Conservation (phyloP, 2,888 invertebrate species). For the Diaprepes abbreviatus region DNA sequence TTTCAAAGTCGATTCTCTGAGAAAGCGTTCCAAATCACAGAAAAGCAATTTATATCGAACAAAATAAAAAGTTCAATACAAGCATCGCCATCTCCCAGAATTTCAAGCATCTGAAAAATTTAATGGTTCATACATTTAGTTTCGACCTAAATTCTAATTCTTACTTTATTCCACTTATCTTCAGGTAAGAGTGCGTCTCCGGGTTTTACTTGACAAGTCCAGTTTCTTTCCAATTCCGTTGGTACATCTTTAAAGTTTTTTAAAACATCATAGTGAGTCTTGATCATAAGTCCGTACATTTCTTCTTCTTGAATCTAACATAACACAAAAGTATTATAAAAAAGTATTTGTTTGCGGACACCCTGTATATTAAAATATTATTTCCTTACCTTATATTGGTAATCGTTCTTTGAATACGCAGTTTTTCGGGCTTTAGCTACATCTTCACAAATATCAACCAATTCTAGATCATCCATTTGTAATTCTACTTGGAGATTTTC, state of each 20-base stretch:
- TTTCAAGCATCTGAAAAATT: too few species aligned
- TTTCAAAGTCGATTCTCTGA: too few species aligned
- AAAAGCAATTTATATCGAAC: too few species aligned
- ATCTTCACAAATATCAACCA: slow-evolving; percentile 56
- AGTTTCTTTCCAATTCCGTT: slow-evolving; percentile 67
- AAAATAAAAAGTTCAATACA: too few species aligned
- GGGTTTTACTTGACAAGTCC: slow-evolving; percentile 69
- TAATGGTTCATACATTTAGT: too few species aligned
- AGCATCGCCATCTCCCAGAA: too few species aligned
- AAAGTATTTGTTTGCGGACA: too few species aligned
- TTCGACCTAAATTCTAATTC: too few species aligned
- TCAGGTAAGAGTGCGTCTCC: slow-evolving; percentile 70
- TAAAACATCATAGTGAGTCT: slow-evolving; percentile 65
- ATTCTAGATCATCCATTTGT: slow-evolving; percentile 55
- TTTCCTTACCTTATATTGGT: slow-evolving; percentile 57
- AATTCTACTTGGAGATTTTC: slow-evolving; percentile 48
- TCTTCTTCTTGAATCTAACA: slow-evolving; percentile 63
- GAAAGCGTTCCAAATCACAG: too few species aligned
- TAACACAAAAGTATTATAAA: too few species aligned
- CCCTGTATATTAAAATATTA: too few species aligned
- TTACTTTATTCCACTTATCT: slow-evolving; percentile 70
- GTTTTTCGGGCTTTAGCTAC: slow-evolving; percentile 49
- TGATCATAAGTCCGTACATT: slow-evolving; percentile 68
- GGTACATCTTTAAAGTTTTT: slow-evolving; percentile 53
- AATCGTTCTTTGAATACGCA: slow-evolving; percentile 60